phyloP scores from a whole-genome alignment of 2,888 invertebrate genomes.

The Heterodera filipjevi region DNA sequence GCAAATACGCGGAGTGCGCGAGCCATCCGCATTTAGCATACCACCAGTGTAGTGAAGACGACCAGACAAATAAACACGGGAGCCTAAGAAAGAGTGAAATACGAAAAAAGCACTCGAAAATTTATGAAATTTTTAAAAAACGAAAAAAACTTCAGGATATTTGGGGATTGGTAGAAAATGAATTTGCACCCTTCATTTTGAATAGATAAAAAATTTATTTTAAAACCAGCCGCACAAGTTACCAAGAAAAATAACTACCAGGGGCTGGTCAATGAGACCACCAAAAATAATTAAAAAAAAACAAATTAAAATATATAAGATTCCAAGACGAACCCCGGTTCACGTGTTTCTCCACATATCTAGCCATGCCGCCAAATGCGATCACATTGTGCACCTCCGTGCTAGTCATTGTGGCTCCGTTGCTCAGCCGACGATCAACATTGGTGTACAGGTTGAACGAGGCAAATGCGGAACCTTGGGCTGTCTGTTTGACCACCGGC shows the following conservation, averaged over 20 bases:
- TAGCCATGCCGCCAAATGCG: constrained; percentile 48
- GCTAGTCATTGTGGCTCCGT: constrained; percentile 23
- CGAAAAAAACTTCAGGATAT: too few species aligned
- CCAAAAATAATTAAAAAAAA: neutral
- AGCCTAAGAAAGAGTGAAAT: constrained; percentile 41
- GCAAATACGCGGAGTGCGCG: constrained; percentile 49
- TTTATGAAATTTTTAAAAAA: too few species aligned
- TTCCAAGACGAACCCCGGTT: constrained; percentile 17
- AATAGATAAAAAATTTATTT: too few species aligned
- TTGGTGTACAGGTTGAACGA: constrained; percentile 56
- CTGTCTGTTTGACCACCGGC: constrained; percentile 45
- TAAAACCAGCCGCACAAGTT: too few species aligned
- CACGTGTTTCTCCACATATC: constrained; percentile 28
- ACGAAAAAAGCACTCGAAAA: constrained; percentile 15
- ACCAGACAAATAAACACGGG: constrained; percentile 52
- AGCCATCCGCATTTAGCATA: constrained; percentile 44
- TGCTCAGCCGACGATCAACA: constrained; percentile 30
- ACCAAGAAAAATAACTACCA: too few species aligned
- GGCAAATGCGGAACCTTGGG: constrained; percentile 48
- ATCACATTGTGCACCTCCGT: constrained; percentile 47
- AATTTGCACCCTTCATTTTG: too few species aligned
- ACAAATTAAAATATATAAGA: too few species aligned
- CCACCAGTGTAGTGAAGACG: constrained; percentile 54
- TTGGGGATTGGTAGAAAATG: too few species aligned
- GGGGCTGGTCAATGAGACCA: too few species aligned